Evolutionary conservation across 2,888 invertebrate species (phyloP), one percentile per base, ranked within the genome.

Genomic region (Nomada fucata): DNA sequence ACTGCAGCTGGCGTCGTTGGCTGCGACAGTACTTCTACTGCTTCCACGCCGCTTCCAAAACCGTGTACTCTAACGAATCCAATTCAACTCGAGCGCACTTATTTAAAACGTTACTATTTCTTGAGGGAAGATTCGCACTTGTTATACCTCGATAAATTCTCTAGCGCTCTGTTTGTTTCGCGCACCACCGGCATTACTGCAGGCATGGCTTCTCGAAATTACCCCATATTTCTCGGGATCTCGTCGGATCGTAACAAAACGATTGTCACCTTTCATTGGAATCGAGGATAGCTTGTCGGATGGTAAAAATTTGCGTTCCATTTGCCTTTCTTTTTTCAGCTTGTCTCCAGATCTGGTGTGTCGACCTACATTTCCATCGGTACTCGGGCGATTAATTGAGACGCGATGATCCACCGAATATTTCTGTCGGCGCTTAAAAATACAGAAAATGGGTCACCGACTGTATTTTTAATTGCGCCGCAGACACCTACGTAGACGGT

Each of bases 381-480:
- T 72, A 74, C 76, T 77, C 82, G 65, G 70, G 73, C 84, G 85
- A 86, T 89, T 86, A 89, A 89, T 89, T 68, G 82, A 79, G 85
- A 71, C 88, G 79, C 84, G 86, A 84, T 83, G 87, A 88, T 86
- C 84, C 86, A 75, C 82, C 72, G 82, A 85, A 87, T 89, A 90
- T 90, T 91, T 89, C 79, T 79, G 90, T 90, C 88, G 79, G 75
- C 71, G 86, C 89, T 87, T 89, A 90, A 90, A 88, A 91, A 90
- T 91, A 91, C 90, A 83, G 87, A 82, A 91, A 92, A 91, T 88
- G 84, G 92, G 91, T 91, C 91, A 88, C 86, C 86, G 47, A 87
- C 88, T 90, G 88, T 92, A 93, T 92, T 91, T 92, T 92, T 92
- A 92, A 92, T 92, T 92, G 90, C 88, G 85, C 82, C 86, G 77